phyloP scores from a whole-genome alignment of 92 coral and sea anemone species.

The Parazoanthus darwini region DNA sequence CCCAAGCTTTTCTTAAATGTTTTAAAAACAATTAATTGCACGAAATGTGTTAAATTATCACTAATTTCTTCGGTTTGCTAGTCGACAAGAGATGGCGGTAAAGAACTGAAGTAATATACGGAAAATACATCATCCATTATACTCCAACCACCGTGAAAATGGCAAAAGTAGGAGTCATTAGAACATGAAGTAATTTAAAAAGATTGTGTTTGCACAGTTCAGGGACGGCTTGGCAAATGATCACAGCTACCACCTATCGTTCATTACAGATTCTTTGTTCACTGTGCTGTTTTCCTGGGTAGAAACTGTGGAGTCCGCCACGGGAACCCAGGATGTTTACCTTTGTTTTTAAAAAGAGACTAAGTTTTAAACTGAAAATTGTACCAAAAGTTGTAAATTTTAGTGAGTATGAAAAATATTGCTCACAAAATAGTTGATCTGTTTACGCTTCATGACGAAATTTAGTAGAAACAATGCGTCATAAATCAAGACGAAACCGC shows the following conservation, averaged over 20 bases:
- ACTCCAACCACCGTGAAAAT: neutral
- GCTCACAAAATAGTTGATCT: neutral
- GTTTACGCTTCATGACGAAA: too few species aligned
- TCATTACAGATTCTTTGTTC: neutral
- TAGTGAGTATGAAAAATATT: neutral
- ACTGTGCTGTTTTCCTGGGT: neutral
- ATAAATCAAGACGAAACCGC: too few species aligned
- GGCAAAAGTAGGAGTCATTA: constrained; percentile 1
- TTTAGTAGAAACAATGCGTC: too few species aligned
- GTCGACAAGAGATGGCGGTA: constrained; percentile 2
- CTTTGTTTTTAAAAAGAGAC: constrained; percentile 13
- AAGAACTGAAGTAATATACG: neutral
- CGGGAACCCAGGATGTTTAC: constrained; percentile 10
- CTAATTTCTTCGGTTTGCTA: neutral
- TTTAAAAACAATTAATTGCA: neutral
- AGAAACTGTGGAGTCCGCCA: neutral
- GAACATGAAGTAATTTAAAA: neutral
- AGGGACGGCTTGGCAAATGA: neutral
- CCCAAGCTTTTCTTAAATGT: constrained; percentile 2
- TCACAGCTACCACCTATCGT: neutral
- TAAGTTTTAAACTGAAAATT: neutral
- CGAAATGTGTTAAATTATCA: neutral
- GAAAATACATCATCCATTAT: neutral
- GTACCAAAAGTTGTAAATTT: neutral
- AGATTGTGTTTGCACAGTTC: neutral